Evolutionary conservation across 2,888 invertebrate species (phyloP), one percentile per base, ranked within the genome.

Genomic region (Drosophila aldrichi): DNA sequence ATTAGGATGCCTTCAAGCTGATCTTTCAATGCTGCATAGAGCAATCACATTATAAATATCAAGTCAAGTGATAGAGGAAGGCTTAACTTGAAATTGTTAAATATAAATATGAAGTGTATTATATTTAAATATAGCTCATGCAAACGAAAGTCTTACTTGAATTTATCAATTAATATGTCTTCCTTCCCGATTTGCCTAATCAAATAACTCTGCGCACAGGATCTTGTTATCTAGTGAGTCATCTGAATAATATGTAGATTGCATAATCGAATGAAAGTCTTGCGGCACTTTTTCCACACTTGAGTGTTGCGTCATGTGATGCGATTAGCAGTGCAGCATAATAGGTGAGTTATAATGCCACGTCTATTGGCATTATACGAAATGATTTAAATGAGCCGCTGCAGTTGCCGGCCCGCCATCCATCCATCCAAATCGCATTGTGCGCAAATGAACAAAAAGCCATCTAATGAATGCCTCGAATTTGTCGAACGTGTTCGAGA

Each of bases 261-360:
- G 68, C 63, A 68, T 70, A 84, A 88, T 60, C 77, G 55, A 74
- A 72, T 61, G 87, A 83, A 83, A 89, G 83, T 86, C 59, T 70
- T 68, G 74, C 87, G 83, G 70, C 75, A 83, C 75, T 89, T 83
- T 86, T 75, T 77, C 66, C 67, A n/a, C 74, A 61, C 55, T 63
- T 29, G 43, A 36, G 25, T 5, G 68, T 84, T 89, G 81, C 74
- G 76, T 81, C 89, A 84, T 63, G 1, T 49, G 73, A 51, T 58
- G 62, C 77, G 81, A 85, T 82, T 82, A 83, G 62, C 68, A 83
- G 64, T 82, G 75, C 79, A 70, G 77, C 71, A 77, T 70, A 72
- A 82, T 65, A 65, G 52, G 57, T 20, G 41, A 44, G 55, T 49
- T 61, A 65, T 78, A 81, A 70, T 74, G 60, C 56, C 70, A 63